Evolutionary conservation across 2,797 vertebrate genomes (phyloP).

Genomic region (Acridotheres tristis): DNA sequence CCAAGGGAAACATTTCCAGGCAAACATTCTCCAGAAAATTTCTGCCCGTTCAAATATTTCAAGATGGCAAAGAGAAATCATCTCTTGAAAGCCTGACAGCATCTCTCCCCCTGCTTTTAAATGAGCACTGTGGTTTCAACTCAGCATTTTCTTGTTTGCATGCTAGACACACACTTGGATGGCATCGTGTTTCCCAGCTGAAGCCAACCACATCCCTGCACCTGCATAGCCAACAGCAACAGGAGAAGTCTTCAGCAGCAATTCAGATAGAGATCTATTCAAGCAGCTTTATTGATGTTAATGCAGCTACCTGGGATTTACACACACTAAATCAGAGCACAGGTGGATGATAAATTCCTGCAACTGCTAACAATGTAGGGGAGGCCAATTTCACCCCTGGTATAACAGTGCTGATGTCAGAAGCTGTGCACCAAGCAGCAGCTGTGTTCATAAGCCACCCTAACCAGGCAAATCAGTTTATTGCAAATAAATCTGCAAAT

Average conservation of each 20-base stretch:
- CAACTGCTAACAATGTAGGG: background rate
- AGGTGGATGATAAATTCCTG: slow-evolving; percentile 63
- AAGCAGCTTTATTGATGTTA: slow-evolving; percentile 60
- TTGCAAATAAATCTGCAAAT: background rate
- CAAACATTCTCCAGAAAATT: background rate
- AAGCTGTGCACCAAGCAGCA: background rate
- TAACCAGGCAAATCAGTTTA: background rate
- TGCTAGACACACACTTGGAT: slow-evolving; percentile 58
- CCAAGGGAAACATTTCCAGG: background rate
- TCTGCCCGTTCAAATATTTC: background rate
- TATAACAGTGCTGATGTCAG: slow-evolving; percentile 21
- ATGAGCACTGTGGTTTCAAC: slow-evolving; percentile 24
- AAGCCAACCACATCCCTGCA: slow-evolving; percentile 63
- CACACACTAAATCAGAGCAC: slow-evolving; percentile 56
- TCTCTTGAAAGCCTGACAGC: background rate
- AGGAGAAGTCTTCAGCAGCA: slow-evolving; percentile 14
- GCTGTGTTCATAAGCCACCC: background rate
- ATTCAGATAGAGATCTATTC: slow-evolving; percentile 61
- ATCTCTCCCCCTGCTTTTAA: background rate
- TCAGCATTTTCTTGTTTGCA: slow-evolving; percentile 63
- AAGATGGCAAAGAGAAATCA: background rate
- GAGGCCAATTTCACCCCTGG: background rate
- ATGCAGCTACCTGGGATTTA: slow-evolving; percentile 42
- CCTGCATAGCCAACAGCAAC: slow-evolving; percentile 68
- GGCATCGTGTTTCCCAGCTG: slow-evolving; percentile 59